Evolutionary conservation across 2,888 invertebrate species (phyloP), one percentile per base, ranked within the genome.

Genomic region (Anaspis maculata): DNA sequence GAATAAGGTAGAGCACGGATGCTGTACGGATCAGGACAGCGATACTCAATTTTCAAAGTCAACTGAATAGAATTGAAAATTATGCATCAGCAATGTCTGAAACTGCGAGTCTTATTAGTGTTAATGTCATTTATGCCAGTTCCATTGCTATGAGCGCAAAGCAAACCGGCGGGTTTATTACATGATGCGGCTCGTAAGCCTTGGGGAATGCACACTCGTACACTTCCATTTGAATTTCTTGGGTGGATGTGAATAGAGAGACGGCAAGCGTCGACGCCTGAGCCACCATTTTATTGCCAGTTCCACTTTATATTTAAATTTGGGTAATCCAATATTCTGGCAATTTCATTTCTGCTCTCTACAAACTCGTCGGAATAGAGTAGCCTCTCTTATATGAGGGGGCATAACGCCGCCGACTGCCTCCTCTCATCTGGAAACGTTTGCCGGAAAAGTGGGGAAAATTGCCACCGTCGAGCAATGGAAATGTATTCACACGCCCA

Each of bases 281-380:
- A 13, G 24, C 25, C 53, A 48, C 51, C 53, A 50, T 56, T 54
- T 56, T 54, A 56, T 56, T 54, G 51, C 53, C 42, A 56, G 52
- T 61, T 58, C 62, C 62, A 62, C 64, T 64, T 63, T 64, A 64
- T 64, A 64, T 64, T 64, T 62, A 64, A 64, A 64, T 64, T 63
- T 52, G 50, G 45, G 59, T 52, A 57, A 62, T 62, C 59, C 62
- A 63, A 64, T 64, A 62, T 62, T 63, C 62, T 54, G 55, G 60
- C 62, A 64, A 64, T 65, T 65, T 64, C 62, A 59, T 60, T 57
- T 57, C 57, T 47, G 48, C 49, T 44, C 24, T 28, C 43, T 34
- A 46, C 46, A 46, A 47, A 46, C 49, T 44, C 46, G 47, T 41
- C 15, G 32, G 41, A 32, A 36, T 42, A 46, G 39, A 47, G 44